Evolutionary conservation across 2,797 vertebrate species (phyloP).

Genomic region (Sebastes minor): DNA sequence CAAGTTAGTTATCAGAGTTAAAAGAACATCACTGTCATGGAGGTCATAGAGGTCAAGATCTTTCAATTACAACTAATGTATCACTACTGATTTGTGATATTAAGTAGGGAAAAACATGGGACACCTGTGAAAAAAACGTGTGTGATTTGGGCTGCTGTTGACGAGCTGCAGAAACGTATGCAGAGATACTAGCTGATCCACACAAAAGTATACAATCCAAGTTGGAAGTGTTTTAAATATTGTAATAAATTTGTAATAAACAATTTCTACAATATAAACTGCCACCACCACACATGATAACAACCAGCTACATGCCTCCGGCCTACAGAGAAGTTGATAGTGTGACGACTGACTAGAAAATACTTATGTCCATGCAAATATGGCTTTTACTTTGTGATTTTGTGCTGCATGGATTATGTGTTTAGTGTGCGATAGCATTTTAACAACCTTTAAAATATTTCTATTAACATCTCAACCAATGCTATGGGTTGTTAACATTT

Average conservation of each 20-base stretch:
- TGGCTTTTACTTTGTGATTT: not conserved
- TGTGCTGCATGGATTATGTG: not conserved
- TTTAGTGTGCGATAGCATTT: not conserved
- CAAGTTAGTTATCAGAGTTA: not conserved
- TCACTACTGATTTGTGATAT: not conserved
- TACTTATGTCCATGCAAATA: not conserved
- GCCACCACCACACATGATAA: not conserved
- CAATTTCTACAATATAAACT: not conserved
- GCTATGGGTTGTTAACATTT: not conserved
- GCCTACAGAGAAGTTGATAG: not conserved
- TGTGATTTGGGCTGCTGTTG: not conserved
- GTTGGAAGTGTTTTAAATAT: not conserved
- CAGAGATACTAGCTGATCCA: not conserved
- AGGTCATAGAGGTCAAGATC: not conserved
- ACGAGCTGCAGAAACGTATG: not conserved
- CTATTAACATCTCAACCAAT: not conserved
- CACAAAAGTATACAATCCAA: not conserved
- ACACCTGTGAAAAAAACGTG: not conserved
- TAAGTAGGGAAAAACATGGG: not conserved
- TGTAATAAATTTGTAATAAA: too few species aligned
- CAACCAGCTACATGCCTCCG: not conserved
- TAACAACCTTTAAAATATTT: not conserved
- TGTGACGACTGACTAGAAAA: not conserved
- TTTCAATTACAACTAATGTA: not conserved
- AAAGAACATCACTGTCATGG: not conserved